Percentiles rank a stretch among this genome's conserved stretches.
These are phyloP conservation scores for Galbula dea DNA, from an alignment of 2,113 vertebrate species.

Conservation along the genomic window DNA sequence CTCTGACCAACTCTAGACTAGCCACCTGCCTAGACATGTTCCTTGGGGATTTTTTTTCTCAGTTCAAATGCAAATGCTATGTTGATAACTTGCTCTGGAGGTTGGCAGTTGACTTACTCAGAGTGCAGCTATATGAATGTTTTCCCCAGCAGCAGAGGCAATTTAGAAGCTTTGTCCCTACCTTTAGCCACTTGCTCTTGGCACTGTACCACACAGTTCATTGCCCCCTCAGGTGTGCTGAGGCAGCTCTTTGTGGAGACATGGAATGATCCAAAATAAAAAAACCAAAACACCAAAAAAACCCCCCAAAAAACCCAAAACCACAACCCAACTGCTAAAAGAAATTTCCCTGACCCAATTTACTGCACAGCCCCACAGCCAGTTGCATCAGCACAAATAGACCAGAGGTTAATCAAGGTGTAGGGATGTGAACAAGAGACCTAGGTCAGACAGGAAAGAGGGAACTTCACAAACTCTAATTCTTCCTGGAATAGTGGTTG, in stretches of 20 bases:
- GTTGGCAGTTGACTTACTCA: background rate
- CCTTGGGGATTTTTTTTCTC: constrained; percentile 54
- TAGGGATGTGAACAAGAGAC: background rate
- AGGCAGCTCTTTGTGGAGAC: constrained; percentile 25
- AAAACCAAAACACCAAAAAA: no score
- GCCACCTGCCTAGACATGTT: constrained; percentile 48
- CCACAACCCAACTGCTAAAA: background rate
- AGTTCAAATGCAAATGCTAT: constrained; percentile 57
- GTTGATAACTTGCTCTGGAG: constrained; percentile 39
- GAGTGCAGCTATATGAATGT: background rate
- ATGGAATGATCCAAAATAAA: background rate
- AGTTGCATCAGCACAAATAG: constrained; percentile 1
- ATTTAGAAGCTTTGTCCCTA: constrained; percentile 32
- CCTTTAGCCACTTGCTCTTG: constrained; percentile 47
- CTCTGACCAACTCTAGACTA: constrained; percentile 59
- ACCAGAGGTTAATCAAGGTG: background rate
- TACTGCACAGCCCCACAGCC: background rate
- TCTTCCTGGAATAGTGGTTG: background rate
- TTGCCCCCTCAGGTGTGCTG: constrained; percentile 31
- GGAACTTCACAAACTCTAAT: background rate
- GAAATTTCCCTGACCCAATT: background rate
- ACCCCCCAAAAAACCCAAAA: background rate
- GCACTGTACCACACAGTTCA: background rate
- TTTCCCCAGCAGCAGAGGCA: constrained; percentile 52
- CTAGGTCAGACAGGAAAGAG: background rate